Evolutionary conservation across 2,113 vertebrate genomes (phyloP).

Genomic region (Stomatorhinus ivindoensis): DNA sequence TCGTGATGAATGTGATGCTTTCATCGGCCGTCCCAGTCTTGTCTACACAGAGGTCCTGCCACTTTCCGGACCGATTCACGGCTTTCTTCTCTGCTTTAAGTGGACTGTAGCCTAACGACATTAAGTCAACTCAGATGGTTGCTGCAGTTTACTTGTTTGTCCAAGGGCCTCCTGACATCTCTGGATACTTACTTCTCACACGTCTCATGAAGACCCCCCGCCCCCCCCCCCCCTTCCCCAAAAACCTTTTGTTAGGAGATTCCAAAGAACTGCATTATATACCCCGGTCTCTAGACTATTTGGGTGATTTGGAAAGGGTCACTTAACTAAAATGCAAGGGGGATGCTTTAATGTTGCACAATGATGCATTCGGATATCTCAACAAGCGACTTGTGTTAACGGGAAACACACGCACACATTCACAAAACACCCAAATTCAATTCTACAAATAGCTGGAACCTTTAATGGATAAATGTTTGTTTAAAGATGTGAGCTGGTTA

Average conservation of each 20-base stretch:
- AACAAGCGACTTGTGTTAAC: conserved; percentile 53
- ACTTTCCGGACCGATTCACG: conserved; percentile 60
- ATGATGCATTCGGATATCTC: conserved; percentile 67
- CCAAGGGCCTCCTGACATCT: conserved; percentile 72
- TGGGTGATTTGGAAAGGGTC: conserved; percentile 82
- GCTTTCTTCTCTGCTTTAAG: conserved; percentile 74
- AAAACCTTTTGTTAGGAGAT: conserved; percentile 68
- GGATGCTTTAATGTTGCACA: conserved; percentile 70
- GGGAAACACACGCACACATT: conserved; percentile 22
- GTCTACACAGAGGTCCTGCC: conserved; percentile 53
- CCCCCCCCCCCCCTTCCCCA: conserved; percentile 10
- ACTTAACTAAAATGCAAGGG: conserved; percentile 70
- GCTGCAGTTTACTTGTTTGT: conserved; percentile 77
- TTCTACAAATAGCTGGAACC: conserved; percentile 64
- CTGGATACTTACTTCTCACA: conserved; percentile 71
- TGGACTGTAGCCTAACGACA: conserved; percentile 83
- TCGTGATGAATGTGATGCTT: conserved; percentile 58
- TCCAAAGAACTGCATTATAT: conserved; percentile 74
- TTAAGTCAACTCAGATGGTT: conserved; percentile 84
- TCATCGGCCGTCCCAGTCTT: conserved; percentile 62
- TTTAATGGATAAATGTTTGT: conserved; percentile 62
- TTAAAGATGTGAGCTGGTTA: conserved; percentile 46
- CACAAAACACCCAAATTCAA: conserved; percentile 53
- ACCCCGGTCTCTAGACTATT: conserved; percentile 62
- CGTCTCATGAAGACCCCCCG: conserved; percentile 55